Conservation (phyloP, 2,888 invertebrate species). For the Drosophila anomalata region DNA sequence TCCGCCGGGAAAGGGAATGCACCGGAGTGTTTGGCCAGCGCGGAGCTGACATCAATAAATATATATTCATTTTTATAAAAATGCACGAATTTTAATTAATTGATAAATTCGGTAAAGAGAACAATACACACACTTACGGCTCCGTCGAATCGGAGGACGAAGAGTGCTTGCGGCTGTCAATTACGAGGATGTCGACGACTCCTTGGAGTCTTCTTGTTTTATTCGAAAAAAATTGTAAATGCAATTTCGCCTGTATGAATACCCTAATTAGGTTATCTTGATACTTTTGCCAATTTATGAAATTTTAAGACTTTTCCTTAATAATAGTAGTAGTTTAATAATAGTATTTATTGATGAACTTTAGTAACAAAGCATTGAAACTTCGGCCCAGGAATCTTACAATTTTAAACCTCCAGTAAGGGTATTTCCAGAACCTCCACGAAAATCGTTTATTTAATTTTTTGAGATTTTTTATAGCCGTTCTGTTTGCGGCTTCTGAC, state of each 20-base stretch:
- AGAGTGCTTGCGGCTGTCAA: constrained; percentile 68
- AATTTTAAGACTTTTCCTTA: no score
- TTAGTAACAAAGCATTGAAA: no score
- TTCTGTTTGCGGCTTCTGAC: constrained; percentile 44
- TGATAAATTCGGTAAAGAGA: constrained; percentile 79
- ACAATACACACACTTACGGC: constrained; percentile 28
- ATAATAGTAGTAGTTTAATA: no score
- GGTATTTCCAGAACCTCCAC: constrained; percentile 26
- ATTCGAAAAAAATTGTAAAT: not conserved
- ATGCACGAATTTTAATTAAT: constrained; percentile 81
- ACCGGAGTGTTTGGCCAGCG: constrained; percentile 27
- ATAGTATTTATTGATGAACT: no score
- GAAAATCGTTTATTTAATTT: constrained; percentile 14
- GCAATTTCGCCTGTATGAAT: not conserved
- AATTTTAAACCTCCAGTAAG: not conserved
- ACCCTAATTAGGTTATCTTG: not conserved
- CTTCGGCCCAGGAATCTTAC: not conserved
- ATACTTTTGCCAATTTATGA: not conserved
- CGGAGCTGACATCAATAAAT: constrained; percentile 45
- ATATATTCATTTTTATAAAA: constrained; percentile 68
- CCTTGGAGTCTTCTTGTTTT: constrained; percentile 37
- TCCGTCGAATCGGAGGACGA: constrained; percentile 9
- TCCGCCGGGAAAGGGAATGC: constrained; percentile 32
- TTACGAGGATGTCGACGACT: constrained; percentile 69
- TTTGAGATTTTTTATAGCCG: constrained; percentile 41